Base-by-base conservation (phyloP, 2,113 vertebrate genomes). In the Excalfactoria chinensis region DNA sequence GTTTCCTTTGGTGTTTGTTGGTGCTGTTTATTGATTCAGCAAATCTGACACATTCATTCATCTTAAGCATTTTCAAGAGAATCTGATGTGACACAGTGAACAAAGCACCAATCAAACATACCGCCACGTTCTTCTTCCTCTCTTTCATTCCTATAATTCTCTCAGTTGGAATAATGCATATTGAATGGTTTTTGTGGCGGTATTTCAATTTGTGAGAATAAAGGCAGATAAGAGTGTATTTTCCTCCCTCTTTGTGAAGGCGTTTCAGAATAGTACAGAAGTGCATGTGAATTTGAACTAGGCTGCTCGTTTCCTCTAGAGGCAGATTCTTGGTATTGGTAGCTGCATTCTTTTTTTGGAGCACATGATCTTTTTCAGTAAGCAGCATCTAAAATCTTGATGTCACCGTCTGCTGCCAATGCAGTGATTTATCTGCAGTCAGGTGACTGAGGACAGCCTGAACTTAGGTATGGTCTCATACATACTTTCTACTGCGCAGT, bases 41-140 rank as follows among this genome's bases (percentile, higher is more conserved):
- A 55, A 67, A 79, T 81, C 74, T 58, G 41, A 71, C 53, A 85
- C 55, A 30, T 78, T 63, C 7, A 62, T 90, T 84, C 51, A 53
- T 81, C 86, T 43, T 1, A 28, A 26, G 1, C 71, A 72, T 81
- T 87, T 69, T 46, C 59, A 4, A 72, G 78, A 80, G 70, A 72
- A 82, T 70, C 59, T 84, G 86, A 35, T 72, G 40, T 78, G 66
- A 89, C 48, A 68, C 18, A 60, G 15, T 22, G 84, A 90, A 90
- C 73, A 93, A 72, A 87, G 81, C 58, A 60, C 37, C 81, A 86
- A 89, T 69, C 44, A 70, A 37, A 78, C 86, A 75, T 68, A 76
- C 84, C n/a, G 26, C 19, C 26, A 11, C 28, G 11, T 20, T 13
- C 23, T 28, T 26, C 25, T 8, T 21, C 21, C 11, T 34, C 28